A percentile compares a stretch with the other conserved stretches of the same genome.
phyloP scores from a whole-genome alignment of 92 coral and sea anemone species.

The Heliopora coerulea region DNA sequence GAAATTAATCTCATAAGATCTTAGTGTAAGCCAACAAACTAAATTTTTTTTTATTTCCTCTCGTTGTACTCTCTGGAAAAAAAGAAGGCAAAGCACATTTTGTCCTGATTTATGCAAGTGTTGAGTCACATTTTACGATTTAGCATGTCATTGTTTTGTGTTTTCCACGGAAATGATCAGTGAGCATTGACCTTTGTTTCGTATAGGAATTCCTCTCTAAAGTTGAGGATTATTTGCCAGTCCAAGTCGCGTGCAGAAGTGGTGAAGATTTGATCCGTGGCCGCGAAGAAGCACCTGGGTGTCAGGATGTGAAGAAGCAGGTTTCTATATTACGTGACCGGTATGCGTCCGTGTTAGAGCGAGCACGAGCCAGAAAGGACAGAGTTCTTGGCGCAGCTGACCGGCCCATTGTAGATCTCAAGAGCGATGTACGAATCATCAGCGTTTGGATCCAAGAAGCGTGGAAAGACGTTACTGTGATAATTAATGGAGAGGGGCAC shows the following conservation, averaged over 20 bases:
- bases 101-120: no score
- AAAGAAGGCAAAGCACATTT: no score
- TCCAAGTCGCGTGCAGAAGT: conserved; percentile 58
- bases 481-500: conserved; percentile 6
- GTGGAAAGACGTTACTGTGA: conserved; percentile 13
- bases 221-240: conserved; percentile 65
- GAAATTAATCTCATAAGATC: no score
- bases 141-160: no score
- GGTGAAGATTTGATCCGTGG: conserved; percentile 82
- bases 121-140: no score
- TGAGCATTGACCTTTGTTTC: background rate
- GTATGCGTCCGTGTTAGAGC: conserved; percentile 59
- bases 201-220: conserved; percentile 90
- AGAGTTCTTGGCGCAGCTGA: conserved; percentile 47
- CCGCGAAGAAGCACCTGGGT: conserved; percentile 83
- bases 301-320: conserved; percentile 71
- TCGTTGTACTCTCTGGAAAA: no score
- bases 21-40: no score
- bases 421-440: conserved; percentile 20
- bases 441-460: conserved; percentile 34
- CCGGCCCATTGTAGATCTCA: conserved; percentile 22
- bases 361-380: conserved; percentile 67
- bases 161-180: background rate
- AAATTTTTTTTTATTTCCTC: no score
- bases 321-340: conserved; percentile 58